Percentiles rank a stretch among this genome's conserved stretches.
These are phyloP conservation scores for Epizoanthus fatuus DNA, from an alignment of 92 coral and sea anemone species.

Conservation along the genomic window DNA sequence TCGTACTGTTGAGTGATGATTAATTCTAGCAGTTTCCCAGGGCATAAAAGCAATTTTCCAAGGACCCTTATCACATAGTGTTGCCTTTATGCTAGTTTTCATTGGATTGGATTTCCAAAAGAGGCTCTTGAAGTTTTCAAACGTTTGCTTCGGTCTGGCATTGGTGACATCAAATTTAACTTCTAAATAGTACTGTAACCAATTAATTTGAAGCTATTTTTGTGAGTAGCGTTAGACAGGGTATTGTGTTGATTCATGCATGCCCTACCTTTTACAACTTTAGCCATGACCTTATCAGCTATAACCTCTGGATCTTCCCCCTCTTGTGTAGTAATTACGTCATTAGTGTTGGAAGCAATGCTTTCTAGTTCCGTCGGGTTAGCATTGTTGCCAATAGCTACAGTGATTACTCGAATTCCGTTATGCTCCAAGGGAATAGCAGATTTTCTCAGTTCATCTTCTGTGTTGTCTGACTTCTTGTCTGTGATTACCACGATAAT, in stretches of 20 bases:
- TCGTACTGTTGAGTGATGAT: too few species aligned
- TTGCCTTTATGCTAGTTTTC: too few species aligned
- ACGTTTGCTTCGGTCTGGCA: too few species aligned
- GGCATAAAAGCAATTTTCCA: too few species aligned
- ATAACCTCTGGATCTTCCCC: constrained; percentile 67
- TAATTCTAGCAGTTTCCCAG: too few species aligned
- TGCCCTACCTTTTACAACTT: constrained; percentile 69
- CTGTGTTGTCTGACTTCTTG: constrained; percentile 69
- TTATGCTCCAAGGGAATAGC: constrained; percentile 66
- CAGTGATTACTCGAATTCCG: constrained; percentile 84
- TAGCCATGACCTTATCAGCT: constrained; percentile 69
- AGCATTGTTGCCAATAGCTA: constrained; percentile 83
- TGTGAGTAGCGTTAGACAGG: too few species aligned
- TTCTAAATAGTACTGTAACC: too few species aligned
- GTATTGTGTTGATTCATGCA: not conserved
- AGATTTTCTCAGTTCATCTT: constrained; percentile 41
- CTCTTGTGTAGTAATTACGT: constrained; percentile 60
- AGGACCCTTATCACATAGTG: too few species aligned
- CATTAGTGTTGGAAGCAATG: constrained; percentile 41
- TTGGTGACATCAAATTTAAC: too few species aligned
- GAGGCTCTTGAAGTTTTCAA: too few species aligned
- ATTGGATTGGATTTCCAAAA: too few species aligned
- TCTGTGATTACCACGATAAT: constrained; percentile 86
- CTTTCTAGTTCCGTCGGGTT: constrained; percentile 64
- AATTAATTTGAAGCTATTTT: too few species aligned